Evolutionary conservation across 2,888 invertebrate species (phyloP), one percentile per base, ranked within the genome.

Genomic region (Agrilus biguttatus): DNA sequence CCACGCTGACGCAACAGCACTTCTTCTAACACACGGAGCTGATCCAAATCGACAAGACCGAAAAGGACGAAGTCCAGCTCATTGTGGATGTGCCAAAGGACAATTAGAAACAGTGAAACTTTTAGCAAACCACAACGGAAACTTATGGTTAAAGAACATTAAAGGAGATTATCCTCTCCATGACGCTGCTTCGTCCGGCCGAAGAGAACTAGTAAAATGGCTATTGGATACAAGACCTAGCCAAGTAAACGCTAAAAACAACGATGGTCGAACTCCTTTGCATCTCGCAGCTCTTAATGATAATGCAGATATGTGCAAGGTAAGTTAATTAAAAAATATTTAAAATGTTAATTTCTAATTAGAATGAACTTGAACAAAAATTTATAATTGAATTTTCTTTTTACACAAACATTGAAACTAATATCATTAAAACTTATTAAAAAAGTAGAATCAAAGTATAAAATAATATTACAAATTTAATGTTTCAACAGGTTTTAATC

Each of bases 11-110:
- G 90, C 93, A 14, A 92, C 93, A 0, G 80, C 86, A 4, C 73
- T 90, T 3, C 70, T 98, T 36, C 70, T 98, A n/a, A 81, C 85
- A 47, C 80, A 88, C 49, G 91, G 89, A 1, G 89, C 95, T 0
- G 83, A 95, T 62, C 80, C 91, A 0, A 91, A 95, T 67, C 76
- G 91, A 13, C 92, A 92, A 63, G 97, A 96, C 61, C 74, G 86
- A 41, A 84, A 91, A 61, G 93, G 93, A 10, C 75, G 95, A 49
- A 92, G 89, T 48, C 89, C 93, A 2, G 90, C 90, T 0, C 89
- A 95, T 57, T 95, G 93, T 55, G 93, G 93, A 2, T 92, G 95
- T 44, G 88, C 93, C 7, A 95, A 95, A 65, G 96, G 97, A 0
- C 96, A 96, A 50, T 65, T 80, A 53, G 77, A 80, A 55, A 77